Evolutionary conservation across 2,888 invertebrate genomes (phyloP), one percentile per base, ranked within the genome.

Genomic region (Leptinotarsa rubiginosa): DNA sequence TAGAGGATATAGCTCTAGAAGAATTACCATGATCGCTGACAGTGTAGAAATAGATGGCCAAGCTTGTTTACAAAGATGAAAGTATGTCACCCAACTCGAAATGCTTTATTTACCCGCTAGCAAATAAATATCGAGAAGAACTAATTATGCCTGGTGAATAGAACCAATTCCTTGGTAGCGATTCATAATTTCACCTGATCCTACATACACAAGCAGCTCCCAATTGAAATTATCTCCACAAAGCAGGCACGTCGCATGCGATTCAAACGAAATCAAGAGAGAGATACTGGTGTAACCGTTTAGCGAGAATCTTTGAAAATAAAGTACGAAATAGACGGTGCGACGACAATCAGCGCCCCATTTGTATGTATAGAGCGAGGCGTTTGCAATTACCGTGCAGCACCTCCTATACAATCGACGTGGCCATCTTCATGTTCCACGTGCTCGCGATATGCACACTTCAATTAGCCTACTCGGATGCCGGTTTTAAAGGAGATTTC

Each of bases 361-460:
- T 86, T 86, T 85, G 85, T 86, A 86, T 86, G 85, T 86, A 86
- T 85, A 79, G 81, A 82, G 79, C 74, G 79, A 69, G 79, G 76
- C 75, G 78, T 76, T 80, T 80, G 83, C 84, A 84, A 86, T 86
- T 86, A 85, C 85, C 81, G 78, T 72, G 41, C 22, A 64, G 76
- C 74, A 72, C 69, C 70, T 70, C 66, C 68, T 49, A 68, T 70
- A 78, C 78, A 78, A 78, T 78, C 70, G 73, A 73, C 70, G 69
- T 74, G 78, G 78, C 78, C 78, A 76, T 78, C 78, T 81, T 81
- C 81, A 81, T 81, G 80, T 81, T 78, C 79, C 81, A 83, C 84
- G 83, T 83, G 81, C 79, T 82, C 83, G 82, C 82, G 81, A 80
- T 80, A 81, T 80, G 81, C 83, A 83, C 82, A 79, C 79, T 80